Evolutionary conservation across 2,888 invertebrate genomes (phyloP).

Genomic region (Drosophila pseudotakahashii): DNA sequence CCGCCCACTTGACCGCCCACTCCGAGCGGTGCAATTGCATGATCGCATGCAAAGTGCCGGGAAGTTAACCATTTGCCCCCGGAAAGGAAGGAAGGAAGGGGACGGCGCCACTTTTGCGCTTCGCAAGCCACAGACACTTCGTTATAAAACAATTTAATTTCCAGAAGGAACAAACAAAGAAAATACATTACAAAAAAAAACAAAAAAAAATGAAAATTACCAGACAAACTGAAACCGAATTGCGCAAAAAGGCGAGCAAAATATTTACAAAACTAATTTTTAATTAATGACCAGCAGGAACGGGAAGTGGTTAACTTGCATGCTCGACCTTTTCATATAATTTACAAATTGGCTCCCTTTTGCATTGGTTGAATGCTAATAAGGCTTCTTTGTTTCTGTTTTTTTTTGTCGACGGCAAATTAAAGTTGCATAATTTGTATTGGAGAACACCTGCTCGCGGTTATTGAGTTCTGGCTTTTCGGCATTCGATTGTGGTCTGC

Average conservation of each 20-base stretch:
- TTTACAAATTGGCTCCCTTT: conserved; percentile 67
- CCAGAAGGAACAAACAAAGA: conserved; percentile 36
- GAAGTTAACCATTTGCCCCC: conserved; percentile 40
- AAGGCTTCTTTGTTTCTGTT: conserved; percentile 36
- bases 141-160: conserved; percentile 75
- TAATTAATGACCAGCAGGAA: conserved; percentile 67
- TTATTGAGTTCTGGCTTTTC: conserved; percentile 19
- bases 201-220: conserved; percentile 11
- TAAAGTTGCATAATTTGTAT: conserved; percentile 51
- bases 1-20: conserved; percentile 21
- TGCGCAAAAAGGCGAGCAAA: conserved; percentile 57
- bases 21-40: conserved; percentile 41
- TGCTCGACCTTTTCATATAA: conserved; percentile 72
- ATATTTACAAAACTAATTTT: conserved; percentile 75
- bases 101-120: conserved; percentile 73
- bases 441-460: conserved; percentile 56
- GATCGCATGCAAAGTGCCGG: conserved; percentile 55
- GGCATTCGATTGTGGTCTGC: conserved; percentile 49
- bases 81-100: conserved; percentile 7
- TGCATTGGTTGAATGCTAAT: conserved; percentile 60
- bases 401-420: conserved; percentile 48
- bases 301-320: conserved; percentile 69
- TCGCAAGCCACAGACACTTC: conserved; percentile 74
- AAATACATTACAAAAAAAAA: conserved; percentile 19
- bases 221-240: conserved; percentile 12